phyloP scores from a whole-genome alignment of 2,797 vertebrate genomes.

The Synanceia verrucosa region DNA sequence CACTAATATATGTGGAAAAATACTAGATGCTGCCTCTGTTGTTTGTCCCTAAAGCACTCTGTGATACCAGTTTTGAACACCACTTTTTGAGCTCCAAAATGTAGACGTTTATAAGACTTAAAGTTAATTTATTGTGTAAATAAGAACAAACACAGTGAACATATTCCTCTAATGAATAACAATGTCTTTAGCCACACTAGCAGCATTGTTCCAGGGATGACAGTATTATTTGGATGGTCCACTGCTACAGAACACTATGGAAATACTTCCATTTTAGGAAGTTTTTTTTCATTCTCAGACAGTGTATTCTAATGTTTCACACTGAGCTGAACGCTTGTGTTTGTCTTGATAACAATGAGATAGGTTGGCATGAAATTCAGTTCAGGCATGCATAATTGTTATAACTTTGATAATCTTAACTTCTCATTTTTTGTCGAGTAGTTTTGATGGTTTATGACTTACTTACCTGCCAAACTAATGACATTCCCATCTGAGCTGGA shows the following conservation, averaged over 20 bases:
- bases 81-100: conserved; percentile 10
- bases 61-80: conserved; percentile 18
- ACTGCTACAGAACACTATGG: no score
- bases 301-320: no score
- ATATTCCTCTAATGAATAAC: conserved; percentile 5
- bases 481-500: background rate
- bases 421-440: background rate
- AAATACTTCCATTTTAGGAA: no score
- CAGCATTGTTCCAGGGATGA: background rate
- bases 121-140: background rate
- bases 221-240: background rate
- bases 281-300: no score
- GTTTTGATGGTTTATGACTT: background rate
- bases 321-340: no score
- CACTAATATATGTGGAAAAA: conserved; percentile 73
- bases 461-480: background rate
- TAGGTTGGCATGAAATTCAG: background rate
- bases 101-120: background rate
- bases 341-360: background rate
- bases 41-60: conserved; percentile 41
- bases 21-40: conserved; percentile 50
- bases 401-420: background rate
- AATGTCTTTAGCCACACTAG: background rate
- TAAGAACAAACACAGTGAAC: no score
- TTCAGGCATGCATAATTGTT: background rate